Conservation (phyloP, 2,888 invertebrate genomes). For the Cabera pusaria region DNA sequence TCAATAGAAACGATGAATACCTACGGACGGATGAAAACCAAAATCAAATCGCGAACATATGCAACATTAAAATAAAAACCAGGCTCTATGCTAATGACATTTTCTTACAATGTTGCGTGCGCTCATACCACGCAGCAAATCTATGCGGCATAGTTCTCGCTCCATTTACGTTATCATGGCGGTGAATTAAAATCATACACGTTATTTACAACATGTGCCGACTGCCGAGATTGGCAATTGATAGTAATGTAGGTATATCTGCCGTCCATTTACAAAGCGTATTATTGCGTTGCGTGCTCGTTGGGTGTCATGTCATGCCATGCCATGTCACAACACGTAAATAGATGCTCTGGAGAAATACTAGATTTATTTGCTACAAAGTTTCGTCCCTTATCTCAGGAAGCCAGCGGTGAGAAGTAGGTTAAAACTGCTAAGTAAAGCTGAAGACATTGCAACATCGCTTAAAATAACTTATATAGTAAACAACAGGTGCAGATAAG, state of each 20-base stretch:
- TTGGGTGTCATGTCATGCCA: slow-evolving; percentile 19
- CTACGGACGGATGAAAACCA: slow-evolving; percentile 3
- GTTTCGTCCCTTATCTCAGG: slow-evolving; percentile 23
- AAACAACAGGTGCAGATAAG: slow-evolving; percentile 10
- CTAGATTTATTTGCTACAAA: slow-evolving; percentile 25
- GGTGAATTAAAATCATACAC: slow-evolving; percentile 63
- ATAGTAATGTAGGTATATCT: slow-evolving; percentile 30
- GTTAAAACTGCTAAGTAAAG: slow-evolving; percentile 21
- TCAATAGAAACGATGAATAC: slow-evolving; percentile 8
- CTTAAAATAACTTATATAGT: slow-evolving; percentile 12
- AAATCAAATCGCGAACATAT: slow-evolving; percentile 11
- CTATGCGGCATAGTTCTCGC: slow-evolving; percentile 71
- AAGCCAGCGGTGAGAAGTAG: slow-evolving; percentile 19
- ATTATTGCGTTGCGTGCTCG: slow-evolving; percentile 22
- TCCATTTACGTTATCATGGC: slow-evolving; percentile 76
- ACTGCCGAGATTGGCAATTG: slow-evolving; percentile 51
- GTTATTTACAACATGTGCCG: slow-evolving; percentile 54
- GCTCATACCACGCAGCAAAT: slow-evolving; percentile 66
- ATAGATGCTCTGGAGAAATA: slow-evolving; percentile 23
- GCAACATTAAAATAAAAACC: slow-evolving; percentile 27
- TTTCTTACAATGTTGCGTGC: slow-evolving; percentile 69
- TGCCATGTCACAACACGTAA: slow-evolving; percentile 20
- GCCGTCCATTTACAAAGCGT: slow-evolving; percentile 20
- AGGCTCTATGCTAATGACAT: slow-evolving; percentile 60
- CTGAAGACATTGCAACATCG: slow-evolving; percentile 18